Base-by-base conservation (phyloP, 2,888 invertebrate species). In the Euplagia quadripunctaria region DNA sequence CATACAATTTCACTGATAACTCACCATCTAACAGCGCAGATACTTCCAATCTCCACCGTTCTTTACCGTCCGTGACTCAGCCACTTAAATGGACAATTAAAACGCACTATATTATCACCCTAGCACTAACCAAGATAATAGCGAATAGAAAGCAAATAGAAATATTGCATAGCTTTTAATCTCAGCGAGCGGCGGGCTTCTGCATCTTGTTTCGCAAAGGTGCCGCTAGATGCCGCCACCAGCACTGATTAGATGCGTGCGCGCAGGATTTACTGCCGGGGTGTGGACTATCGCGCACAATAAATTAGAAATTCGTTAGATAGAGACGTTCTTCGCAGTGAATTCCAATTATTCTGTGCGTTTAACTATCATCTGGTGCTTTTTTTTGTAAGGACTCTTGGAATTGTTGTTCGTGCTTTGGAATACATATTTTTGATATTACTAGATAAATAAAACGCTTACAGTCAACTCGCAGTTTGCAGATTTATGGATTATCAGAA, bases 281-380 rank as follows among this genome's bases (percentile, higher is more conserved):
- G 87, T 86, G 89, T 85, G 88, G 82, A 84, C 88, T 94, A 95
- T 95, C 94, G 91, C 90, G 86, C 88, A 90, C 93, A 88, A 93
- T 96, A 95, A 95, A 96, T 96, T 96, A 94, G 94, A 94, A 94
- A 94, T 95, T 95, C 92, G 94, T 94, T 94, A 95, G 95, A 96
- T 95, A 95, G 91, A 95, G 94, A 92, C 92, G 93, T 93, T 85
- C 86, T 81, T 82, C 83, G 86, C 82, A 78, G 87, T 79, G 89
- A 88, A 91, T 91, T 92, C 94, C 95, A 95, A 95, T 95, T 95
- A 95, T 94, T 94, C 88, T 87, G 72, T 75, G 81, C 70, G 76
- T 81, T 77, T 77, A 73, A 76, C 78, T 81, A 74, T 79, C 75
- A 63, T 88, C 74, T 80, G 78, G 46, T 42, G 61, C 4, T n/a